phyloP scores from a whole-genome alignment of 2,113 vertebrate genomes.

The Heterocephalus glaber region DNA sequence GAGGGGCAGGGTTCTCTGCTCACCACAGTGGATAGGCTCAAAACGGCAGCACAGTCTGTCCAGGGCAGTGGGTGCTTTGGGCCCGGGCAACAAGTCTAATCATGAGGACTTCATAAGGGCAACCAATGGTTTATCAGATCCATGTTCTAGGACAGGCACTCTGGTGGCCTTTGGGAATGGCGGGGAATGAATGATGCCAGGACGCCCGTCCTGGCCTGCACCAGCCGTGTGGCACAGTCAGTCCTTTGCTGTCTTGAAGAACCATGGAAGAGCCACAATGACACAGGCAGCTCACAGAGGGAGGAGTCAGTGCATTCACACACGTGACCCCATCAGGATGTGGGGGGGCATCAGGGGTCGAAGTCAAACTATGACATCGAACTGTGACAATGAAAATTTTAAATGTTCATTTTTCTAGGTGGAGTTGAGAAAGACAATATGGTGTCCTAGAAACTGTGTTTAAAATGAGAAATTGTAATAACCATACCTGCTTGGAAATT shows the following conservation, averaged over 20 bases:
- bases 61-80: neutral
- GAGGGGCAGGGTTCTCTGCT: neutral
- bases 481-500: neutral
- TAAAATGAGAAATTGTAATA: neutral
- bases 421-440: neutral
- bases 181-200: neutral
- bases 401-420: neutral
- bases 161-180: neutral
- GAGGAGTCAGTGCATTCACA: neutral
- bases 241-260: neutral
- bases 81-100: neutral
- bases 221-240: neutral
- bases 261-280: neutral
- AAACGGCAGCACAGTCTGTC: too few relatives aligned
- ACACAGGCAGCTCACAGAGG: neutral
- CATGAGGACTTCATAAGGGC: neutral
- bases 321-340: neutral
- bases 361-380: neutral
- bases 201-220: neutral
- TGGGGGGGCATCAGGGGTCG: neutral
- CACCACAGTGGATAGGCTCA: neutral
- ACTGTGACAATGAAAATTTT: neutral
- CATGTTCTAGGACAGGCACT: neutral
- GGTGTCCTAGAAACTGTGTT: neutral
- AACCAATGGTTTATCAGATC: neutral